phyloP scores from a whole-genome alignment of 2,888 invertebrate species.

The Prosapia bicincta region DNA sequence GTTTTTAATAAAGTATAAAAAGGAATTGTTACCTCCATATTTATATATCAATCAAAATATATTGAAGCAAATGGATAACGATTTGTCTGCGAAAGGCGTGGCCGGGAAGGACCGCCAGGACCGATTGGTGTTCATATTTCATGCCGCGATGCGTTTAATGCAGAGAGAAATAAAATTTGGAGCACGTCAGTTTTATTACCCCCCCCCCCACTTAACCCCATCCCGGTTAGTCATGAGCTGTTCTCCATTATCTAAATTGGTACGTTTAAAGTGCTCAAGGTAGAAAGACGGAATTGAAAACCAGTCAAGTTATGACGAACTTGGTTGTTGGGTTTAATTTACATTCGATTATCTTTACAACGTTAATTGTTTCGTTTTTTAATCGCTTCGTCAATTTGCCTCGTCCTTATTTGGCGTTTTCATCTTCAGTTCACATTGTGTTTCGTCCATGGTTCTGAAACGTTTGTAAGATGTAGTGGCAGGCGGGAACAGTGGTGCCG shows the following conservation, averaged over 20 bases:
- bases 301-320: too few species aligned
- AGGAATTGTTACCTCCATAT: not conserved
- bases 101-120: not conserved
- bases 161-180: not conserved
- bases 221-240: not conserved
- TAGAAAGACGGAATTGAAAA: too few species aligned
- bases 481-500: too few species aligned
- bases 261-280: not conserved
- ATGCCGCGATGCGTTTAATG: not conserved
- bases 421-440: too few species aligned
- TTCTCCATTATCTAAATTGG: not conserved
- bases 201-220: too few species aligned
- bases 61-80: not conserved
- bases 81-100: not conserved
- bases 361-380: too few species aligned
- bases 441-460: too few species aligned
- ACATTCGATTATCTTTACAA: too few species aligned
- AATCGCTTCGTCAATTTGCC: too few species aligned
- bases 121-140: not conserved
- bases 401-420: too few species aligned
- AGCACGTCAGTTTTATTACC: not conserved
- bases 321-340: too few species aligned
- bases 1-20: conserved; percentile 2
- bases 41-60: not conserved
- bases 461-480: too few species aligned